A percentile compares a stretch with the other conserved stretches of the same genome.
Evolutionary conservation across 2,113 vertebrate genomes (phyloP).

Genomic region (Artemisiospiza belli): DNA sequence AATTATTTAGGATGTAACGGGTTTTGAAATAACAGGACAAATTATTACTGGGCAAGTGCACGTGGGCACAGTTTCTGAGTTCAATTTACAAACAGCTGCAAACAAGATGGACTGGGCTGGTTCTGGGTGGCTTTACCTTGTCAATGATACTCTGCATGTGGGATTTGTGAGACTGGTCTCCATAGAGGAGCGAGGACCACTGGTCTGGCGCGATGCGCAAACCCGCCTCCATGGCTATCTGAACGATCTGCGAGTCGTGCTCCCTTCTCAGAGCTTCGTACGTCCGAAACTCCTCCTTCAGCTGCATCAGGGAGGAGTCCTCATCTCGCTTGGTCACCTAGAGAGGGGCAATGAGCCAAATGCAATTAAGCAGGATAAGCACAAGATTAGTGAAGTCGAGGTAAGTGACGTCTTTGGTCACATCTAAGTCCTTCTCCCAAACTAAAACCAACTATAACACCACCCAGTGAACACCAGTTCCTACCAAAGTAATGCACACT

Average conservation of each 20-base stretch:
- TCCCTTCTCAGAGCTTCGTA: slow-evolving; percentile 94
- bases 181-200: slow-evolving; percentile 96
- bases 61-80: accelerated
- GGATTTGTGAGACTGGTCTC: slow-evolving; percentile 97
- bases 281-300: slow-evolving; percentile 97
- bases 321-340: slow-evolving; percentile 98
- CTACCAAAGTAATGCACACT: background rate
- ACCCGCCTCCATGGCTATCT: slow-evolving; percentile 98
- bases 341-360: background rate
- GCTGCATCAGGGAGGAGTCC: slow-evolving; percentile 97
- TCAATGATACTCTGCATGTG: slow-evolving; percentile 99
- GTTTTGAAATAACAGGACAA: background rate
- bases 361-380: background rate
- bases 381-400: background rate
- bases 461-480: background rate
- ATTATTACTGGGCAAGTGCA: background rate
- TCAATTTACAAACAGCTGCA: background rate
- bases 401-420: background rate
- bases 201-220: slow-evolving; percentile 98
- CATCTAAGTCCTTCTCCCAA: background rate
- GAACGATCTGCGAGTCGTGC: slow-evolving; percentile 98
- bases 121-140: slow-evolving; percentile 83
- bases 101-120: background rate
- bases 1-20: background rate
- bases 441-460: background rate